Conservation (phyloP, 2,797 vertebrate genomes). For the Enteromius unitaeniatus region DNA sequence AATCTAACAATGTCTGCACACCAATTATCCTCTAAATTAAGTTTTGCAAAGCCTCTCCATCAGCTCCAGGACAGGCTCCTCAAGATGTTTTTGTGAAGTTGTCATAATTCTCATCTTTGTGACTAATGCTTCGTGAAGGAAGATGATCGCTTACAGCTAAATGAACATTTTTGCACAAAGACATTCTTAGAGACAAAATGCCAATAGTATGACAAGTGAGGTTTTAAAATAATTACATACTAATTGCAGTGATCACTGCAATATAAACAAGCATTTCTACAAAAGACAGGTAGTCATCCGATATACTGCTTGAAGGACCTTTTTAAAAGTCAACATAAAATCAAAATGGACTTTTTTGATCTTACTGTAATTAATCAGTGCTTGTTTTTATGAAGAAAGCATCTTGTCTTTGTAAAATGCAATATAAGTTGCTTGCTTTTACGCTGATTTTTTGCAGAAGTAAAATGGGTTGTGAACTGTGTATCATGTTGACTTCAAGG, state of each 20-base stretch:
- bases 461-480: conserved; percentile 49
- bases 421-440: neutral
- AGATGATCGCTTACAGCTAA: conserved; percentile 53
- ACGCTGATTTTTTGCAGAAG: neutral
- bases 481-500: conserved; percentile 9
- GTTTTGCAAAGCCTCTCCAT: conserved; percentile 62
- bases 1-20: conserved; percentile 56
- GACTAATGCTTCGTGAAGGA: conserved; percentile 64
- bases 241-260: conserved; percentile 19
- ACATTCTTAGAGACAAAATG: conserved; percentile 56
- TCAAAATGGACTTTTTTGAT: neutral
- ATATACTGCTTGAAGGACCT: neutral
- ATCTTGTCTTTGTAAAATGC: neutral
- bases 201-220: conserved; percentile 24
- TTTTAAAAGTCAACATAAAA: neutral
- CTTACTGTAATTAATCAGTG: neutral
- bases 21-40: conserved; percentile 63
- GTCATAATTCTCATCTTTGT: conserved; percentile 65
- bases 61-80: conserved; percentile 51
- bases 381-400: neutral
- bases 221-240: conserved; percentile 28
- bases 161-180: conserved; percentile 1
- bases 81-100: conserved; percentile 51
- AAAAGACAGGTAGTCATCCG: neutral
- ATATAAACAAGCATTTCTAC: conserved; percentile 12